phyloP scores from a whole-genome alignment of 2,113 vertebrate genomes.

The Xiphophorus hellerii region DNA sequence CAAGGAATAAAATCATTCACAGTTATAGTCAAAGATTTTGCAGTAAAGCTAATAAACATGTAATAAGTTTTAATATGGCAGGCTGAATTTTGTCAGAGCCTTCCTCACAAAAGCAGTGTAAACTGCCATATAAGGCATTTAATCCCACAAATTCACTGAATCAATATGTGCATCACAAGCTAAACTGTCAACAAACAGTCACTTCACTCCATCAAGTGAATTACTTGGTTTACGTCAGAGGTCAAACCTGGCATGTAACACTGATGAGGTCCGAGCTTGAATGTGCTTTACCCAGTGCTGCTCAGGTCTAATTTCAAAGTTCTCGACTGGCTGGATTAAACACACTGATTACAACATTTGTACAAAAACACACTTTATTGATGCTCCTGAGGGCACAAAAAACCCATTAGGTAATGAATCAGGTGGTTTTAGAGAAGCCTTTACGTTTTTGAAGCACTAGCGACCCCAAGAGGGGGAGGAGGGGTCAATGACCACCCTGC shows the following conservation, averaged over 20 bases:
- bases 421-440: neutral
- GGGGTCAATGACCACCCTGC: neutral
- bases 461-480: neutral
- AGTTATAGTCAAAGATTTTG: neutral
- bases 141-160: constrained; percentile 32
- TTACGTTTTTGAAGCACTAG: neutral
- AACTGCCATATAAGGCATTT: constrained; percentile 2
- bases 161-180: constrained; percentile 15
- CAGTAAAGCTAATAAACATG: neutral
- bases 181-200: constrained; percentile 23
- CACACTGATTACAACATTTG: neutral
- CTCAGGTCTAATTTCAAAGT: neutral
- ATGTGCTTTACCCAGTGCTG: neutral
- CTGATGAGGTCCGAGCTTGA: neutral
- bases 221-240: constrained; percentile 23
- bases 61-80: neutral
- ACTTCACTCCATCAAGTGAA: constrained; percentile 26
- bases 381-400: neutral
- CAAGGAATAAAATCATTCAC: neutral
- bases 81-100: neutral
- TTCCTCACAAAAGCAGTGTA: neutral
- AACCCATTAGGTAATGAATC: neutral
- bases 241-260: constrained; percentile 38
- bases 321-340: neutral
- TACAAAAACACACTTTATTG: neutral